Percentiles rank a stretch among this genome's conserved stretches.
These are phyloP conservation scores for Oreochromis niloticus DNA, from an alignment of 2,113 vertebrate genomes.

Conservation along the genomic window DNA sequence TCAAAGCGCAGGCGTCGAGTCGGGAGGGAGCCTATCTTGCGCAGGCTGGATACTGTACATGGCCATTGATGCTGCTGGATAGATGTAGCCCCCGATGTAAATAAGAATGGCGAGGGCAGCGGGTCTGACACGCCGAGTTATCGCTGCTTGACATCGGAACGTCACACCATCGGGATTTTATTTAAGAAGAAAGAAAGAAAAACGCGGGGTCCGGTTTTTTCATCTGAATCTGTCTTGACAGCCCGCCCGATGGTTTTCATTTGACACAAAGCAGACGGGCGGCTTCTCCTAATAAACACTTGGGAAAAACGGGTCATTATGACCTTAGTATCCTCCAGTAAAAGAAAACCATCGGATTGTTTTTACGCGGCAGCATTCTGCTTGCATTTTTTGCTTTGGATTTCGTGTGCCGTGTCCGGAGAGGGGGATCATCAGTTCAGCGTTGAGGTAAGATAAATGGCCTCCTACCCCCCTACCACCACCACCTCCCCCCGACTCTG, in stretches of 20 bases:
- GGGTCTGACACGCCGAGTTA: background rate
- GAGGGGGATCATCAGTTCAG: slow-evolving; percentile 87
- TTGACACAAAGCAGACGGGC: slow-evolving; percentile 65
- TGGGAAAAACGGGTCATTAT: slow-evolving; percentile 71
- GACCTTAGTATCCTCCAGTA: slow-evolving; percentile 66
- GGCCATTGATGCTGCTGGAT: background rate
- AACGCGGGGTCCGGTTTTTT: slow-evolving; percentile 5
- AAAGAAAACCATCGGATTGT: slow-evolving; percentile 68
- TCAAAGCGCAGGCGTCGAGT: background rate
- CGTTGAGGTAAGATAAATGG: slow-evolving; percentile 88
- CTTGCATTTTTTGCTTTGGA: slow-evolving; percentile 86
- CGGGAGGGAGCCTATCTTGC: background rate
- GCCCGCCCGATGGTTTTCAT: slow-evolving; percentile 52
- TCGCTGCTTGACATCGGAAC: background rate
- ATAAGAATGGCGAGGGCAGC: background rate
- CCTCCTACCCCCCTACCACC: slow-evolving; percentile 14
- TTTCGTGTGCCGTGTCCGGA: slow-evolving; percentile 83
- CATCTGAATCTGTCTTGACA: slow-evolving; percentile 35
- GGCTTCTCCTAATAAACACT: slow-evolving; percentile 65
- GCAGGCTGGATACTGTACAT: background rate
- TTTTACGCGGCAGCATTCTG: slow-evolving; percentile 76
- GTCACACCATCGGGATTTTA: background rate
- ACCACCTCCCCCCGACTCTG: background rate
- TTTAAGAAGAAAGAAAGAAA: background rate
- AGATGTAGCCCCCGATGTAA: background rate